Evolutionary conservation across 1,140 invertebrate species (phyloP), one percentile per base, ranked within the genome.

Genomic region (Hestina assimilis): DNA sequence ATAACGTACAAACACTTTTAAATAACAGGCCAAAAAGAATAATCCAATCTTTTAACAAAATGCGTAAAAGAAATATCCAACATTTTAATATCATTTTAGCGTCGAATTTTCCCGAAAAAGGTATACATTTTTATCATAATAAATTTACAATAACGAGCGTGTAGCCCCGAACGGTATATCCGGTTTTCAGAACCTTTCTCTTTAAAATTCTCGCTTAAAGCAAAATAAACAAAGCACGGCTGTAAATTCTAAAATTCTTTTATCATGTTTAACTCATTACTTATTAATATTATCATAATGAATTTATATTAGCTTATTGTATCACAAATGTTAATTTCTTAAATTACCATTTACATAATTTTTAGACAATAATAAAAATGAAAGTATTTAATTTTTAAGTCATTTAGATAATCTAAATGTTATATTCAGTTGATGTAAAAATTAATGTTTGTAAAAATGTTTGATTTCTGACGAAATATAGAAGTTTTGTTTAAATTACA

Each of bases 91-190:
- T 19, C 14, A 19, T 26, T 29, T 55, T 20, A 46, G 42, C 41
- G 33, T 46, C 42, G 42, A 54, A 38, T 54, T 46, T 45, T 14
- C 23, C 41, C 23, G 24, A 42, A 56, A 46, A 55, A 46, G 19
- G 41, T 24, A 41, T 48, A 63, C 59, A 63, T 68, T 63, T 63
- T 60, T 60, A 51, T 59, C 54, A 68, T 68, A 60, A 64, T 68
- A 68, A 68, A 68, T 68, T 60, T 57, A 58, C 59, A 68, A 58
- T 63, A 68, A 68, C 65, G 65, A 68, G 47, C 52, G 52, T 35
- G 45, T 58, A 56, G 28, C 24, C 45, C 51, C 53, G 41, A 51
- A 46, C 31, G 52, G 40, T 42, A 38, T 58, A 63, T 68, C 65
- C 65, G 61, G 61, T 56, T 42, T 54, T 52, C 45, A 41, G 33